Base-by-base conservation (phyloP, 1,140 invertebrate genomes). In the Bombus cullumanus region DNA sequence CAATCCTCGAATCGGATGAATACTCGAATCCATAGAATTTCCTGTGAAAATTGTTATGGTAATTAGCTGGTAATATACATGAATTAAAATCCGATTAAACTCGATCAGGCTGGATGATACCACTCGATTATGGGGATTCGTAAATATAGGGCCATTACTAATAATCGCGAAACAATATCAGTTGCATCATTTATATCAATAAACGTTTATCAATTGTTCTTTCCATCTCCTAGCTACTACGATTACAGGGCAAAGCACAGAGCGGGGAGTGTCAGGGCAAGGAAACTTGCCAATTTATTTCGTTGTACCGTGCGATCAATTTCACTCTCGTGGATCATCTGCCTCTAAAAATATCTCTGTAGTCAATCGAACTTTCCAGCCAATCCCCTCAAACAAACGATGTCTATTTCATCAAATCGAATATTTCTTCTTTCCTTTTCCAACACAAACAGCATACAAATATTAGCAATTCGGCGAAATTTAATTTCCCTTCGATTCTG, bases 51-150 rank as follows among this genome's bases (percentile, higher is more conserved):
- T 90, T 88, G 88, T 77, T 83, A 86, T 86, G 77, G 53, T 80
- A 86, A 88, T 90, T 88, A 88, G 66, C 39, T 47, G 76, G 80
- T 81, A 90, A 88, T 88, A 81, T 88, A 68, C 86, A 88, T 73
- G 69, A 68, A 90, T 86, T 90, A 80, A 86, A 90, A 90, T 78
- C 64, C 78, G 74, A 87, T 86, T 73, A 31, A 41, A 25, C 79
- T 68, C 66, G 83, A 71, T 39, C 53, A 34, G 68, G 73, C 18
- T 62, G 57, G 18, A 81, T 53, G 69, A 86, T 80, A 37, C 34
- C 62, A 34, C 9, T 31, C n/a, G 64, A 62, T 47, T 69, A 53
- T 57, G 31, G 31, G 57, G 25, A 81, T 86, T 79, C 69, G 83
- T 80, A 83, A 59, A 76, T 76, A 39, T 57, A 28, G 10, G 39